Conservation (phyloP, 1,140 invertebrate genomes). For the Chrysopa pallens region DNA sequence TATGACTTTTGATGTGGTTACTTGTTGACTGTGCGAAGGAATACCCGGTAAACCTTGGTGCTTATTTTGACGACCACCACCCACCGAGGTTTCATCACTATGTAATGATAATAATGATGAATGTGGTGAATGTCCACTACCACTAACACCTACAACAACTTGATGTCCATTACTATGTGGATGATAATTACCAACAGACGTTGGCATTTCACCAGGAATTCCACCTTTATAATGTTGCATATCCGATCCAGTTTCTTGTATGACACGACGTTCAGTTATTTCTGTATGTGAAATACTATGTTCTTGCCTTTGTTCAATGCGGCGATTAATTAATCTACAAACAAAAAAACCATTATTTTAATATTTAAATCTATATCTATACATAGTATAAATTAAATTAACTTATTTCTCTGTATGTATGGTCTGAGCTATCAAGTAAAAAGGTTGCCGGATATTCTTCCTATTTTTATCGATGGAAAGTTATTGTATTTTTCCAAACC, state of each 20-base stretch:
- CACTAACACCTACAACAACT: background rate
- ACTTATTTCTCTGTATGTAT: no score
- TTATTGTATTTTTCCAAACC: no score
- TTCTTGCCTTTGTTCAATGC: slow-evolving; percentile 47
- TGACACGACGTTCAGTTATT: slow-evolving; percentile 44
- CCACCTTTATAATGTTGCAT: slow-evolving; percentile 40
- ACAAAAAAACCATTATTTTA: no score
- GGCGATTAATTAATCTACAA: slow-evolving; percentile 43
- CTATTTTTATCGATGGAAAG: no score
- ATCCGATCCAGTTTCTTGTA: slow-evolving; percentile 41
- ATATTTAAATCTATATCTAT: background rate
- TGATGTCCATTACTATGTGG: slow-evolving; percentile 25
- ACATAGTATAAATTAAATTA: background rate
- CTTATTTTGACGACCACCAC: slow-evolving; percentile 21
- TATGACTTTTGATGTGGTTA: slow-evolving; percentile 34
- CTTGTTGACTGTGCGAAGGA: slow-evolving; percentile 22
- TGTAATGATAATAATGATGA: slow-evolving; percentile 27
- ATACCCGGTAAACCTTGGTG: slow-evolving; percentile 16
- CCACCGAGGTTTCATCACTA: slow-evolving; percentile 22
- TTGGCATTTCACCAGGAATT: background rate
- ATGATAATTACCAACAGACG: slow-evolving; percentile 12
- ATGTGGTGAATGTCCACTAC: slow-evolving; percentile 26
- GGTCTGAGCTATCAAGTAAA: no score
- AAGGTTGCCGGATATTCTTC: no score
- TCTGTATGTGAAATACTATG: slow-evolving; percentile 47